A percentile compares a stretch with the other conserved stretches of the same genome.
phyloP scores from a whole-genome alignment of 2,797 vertebrate species.

The Microhierax caerulescens region DNA sequence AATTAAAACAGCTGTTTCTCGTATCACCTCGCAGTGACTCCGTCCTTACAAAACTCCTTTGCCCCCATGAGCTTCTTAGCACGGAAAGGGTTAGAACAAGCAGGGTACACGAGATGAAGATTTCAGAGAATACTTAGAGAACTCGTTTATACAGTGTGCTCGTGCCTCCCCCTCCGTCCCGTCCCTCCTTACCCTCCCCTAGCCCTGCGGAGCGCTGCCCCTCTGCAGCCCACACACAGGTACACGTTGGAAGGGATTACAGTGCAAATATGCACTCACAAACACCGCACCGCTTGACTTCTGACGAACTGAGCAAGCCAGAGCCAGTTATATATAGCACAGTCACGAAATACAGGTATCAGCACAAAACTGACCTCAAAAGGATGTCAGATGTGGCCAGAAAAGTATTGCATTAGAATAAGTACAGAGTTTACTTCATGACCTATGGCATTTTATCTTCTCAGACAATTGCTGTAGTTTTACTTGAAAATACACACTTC shows the following conservation, averaged over 20 bases:
- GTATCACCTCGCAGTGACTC: not conserved
- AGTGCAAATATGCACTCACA: not conserved
- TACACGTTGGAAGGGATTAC: too few relatives aligned
- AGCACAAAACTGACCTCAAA: not conserved
- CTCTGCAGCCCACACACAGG: fast-evolving
- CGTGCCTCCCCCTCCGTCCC: not conserved
- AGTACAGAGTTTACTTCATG: not conserved
- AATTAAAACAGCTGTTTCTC: not conserved
- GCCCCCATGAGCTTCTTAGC: not conserved
- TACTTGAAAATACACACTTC: not conserved
- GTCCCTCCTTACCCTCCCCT: not conserved
- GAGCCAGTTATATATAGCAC: not conserved
- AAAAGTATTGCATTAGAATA: not conserved
- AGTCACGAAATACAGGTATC: not conserved
- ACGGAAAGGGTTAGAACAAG: not conserved
- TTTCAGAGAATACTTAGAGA: not conserved
- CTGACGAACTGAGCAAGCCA: not conserved
- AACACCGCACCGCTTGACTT: fast-evolving
- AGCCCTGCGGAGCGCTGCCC: not conserved
- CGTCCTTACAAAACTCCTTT: not conserved
- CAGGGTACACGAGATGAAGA: not conserved
- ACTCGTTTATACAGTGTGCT: not conserved
- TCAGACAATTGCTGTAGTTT: not conserved
- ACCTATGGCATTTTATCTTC: not conserved
- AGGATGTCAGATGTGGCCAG: not conserved